Evolutionary conservation across 2,797 vertebrate genomes (phyloP), one percentile per base, ranked within the genome.

Genomic region (Sphaeramia orbicularis): DNA sequence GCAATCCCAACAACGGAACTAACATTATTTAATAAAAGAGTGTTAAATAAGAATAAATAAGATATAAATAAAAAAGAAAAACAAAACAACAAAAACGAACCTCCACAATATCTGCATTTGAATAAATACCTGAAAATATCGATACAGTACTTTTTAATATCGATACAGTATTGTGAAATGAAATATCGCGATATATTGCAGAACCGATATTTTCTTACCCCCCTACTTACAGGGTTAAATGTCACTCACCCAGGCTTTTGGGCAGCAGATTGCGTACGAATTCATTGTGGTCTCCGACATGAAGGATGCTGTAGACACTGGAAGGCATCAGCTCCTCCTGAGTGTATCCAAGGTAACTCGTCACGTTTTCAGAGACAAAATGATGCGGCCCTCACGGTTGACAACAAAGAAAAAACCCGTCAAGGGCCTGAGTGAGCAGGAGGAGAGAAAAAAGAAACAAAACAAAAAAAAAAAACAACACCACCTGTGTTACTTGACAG

Each of bases 381-480:
- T 95, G 7, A 98, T 96, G 80, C 96, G 95, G 30, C 97, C 97
- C 88, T 99, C 97, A 0, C 96, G 95, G 87, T 99, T 98, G 67
- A 96, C 96, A n/a, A 97, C 97, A 1, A 98, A 99, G 93, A 99
- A 98, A 98, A 86, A 99, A 98, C 43, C 96, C 97, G 35, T 98
- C 96, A 24, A 99, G 87, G 0, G 97, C 96, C 97, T 99, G 91
- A 12, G 27, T 0, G 14, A 54, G 44, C 7, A 10, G 45, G 24
- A 36, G 13, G 13, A 13, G 13, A 19, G 12, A 40, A 1, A 41
- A 6, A 4, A 4, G 14, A 3, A 15, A 42, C n/a, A 40, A 10
- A 37, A 40, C 10, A 2, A 14, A 14, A 8, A 15, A 15, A 42
- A 13, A n/a, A 13, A 7, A 14, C 42, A 42, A 42, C 13, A 7